phyloP scores from a whole-genome alignment of 2,797 vertebrate genomes.

The Distichodus sexfasciatus region DNA sequence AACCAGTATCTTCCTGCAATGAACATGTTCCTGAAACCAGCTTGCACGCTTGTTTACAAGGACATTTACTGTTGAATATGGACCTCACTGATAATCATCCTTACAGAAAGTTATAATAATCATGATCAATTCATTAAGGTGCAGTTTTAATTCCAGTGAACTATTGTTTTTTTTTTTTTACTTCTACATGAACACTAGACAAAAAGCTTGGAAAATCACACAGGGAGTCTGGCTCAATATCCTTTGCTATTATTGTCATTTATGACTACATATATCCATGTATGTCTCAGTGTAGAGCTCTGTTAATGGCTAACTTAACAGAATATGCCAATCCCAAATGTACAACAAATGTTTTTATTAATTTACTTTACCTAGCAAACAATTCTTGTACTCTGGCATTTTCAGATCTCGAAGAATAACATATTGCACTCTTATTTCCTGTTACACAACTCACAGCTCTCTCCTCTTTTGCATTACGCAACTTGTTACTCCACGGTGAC shows the following conservation, averaged over 20 bases:
- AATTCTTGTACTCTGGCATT: background rate
- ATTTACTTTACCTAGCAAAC: background rate
- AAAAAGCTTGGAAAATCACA: too few species aligned
- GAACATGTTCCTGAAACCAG: slow-evolving; percentile 49
- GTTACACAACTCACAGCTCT: background rate
- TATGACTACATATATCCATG: too few species aligned
- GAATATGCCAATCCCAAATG: background rate
- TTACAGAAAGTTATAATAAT: background rate
- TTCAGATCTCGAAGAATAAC: background rate
- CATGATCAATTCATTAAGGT: too few species aligned
- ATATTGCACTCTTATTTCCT: background rate
- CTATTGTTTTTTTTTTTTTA: too few species aligned
- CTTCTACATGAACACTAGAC: too few species aligned
- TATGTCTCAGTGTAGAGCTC: too few species aligned
- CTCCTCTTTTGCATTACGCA: background rate
- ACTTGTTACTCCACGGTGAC: background rate
- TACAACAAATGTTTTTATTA: too few species aligned
- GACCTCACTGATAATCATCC: background rate
- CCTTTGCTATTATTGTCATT: too few species aligned
- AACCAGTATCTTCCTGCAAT: slow-evolving; percentile 84
- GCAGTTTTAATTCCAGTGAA: too few species aligned
- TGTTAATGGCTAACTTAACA: too few species aligned
- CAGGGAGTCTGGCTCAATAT: too few species aligned
- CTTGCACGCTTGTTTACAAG: background rate
- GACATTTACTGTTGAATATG: background rate